Conservation (phyloP, 2,113 vertebrate species). For the Oreochromis spilurus region DNA sequence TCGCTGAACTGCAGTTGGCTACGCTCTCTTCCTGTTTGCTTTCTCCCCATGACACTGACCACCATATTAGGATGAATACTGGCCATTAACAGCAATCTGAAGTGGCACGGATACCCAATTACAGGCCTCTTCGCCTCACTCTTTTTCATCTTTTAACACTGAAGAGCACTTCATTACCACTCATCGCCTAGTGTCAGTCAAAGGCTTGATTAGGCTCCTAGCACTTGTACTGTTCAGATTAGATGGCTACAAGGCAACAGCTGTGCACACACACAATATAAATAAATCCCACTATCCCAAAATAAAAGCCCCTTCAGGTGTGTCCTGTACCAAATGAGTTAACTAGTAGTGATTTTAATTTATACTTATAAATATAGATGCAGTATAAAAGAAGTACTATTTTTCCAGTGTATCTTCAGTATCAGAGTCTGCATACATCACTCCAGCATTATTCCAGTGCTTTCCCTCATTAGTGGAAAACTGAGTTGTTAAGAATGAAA, state of each 20-base stretch:
- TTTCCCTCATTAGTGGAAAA: not conserved
- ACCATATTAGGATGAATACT: not conserved
- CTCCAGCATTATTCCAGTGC: not conserved
- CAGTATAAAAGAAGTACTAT: not conserved
- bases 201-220: not conserved
- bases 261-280: not conserved
- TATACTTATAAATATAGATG: not conserved
- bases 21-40: not conserved
- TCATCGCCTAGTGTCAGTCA: constrained; percentile 10
- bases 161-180: constrained; percentile 50
- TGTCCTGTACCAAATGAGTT: not conserved
- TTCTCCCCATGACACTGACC: not conserved
- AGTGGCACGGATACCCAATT: constrained; percentile 27
- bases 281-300: not conserved
- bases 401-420: not conserved
- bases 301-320: not conserved
- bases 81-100: constrained; percentile 23
- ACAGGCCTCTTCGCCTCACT: constrained; percentile 8
- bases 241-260: not conserved
- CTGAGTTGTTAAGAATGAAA: not conserved
- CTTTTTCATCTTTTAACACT: not conserved
- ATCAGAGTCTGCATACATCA: not conserved
- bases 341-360: not conserved
- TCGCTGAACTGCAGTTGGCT: not conserved
- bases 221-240: not conserved